phyloP scores from a whole-genome alignment of 1,140 invertebrate species.

The Brachionus rotundiformis region DNA sequence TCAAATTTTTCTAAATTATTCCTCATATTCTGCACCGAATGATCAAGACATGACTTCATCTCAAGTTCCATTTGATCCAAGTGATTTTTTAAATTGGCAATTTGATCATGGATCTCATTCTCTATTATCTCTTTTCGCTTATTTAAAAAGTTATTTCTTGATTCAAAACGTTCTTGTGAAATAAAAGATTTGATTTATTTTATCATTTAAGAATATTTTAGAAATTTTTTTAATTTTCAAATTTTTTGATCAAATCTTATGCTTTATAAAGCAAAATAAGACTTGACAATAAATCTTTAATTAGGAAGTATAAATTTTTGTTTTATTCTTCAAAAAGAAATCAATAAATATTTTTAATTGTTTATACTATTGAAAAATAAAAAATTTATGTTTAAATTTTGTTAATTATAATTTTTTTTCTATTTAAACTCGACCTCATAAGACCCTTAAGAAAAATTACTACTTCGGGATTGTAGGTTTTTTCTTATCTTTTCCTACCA shows the following conservation, averaged over 20 bases:
- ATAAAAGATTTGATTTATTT: not conserved
- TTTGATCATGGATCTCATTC: conserved; percentile 43
- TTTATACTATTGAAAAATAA: too few relatives aligned
- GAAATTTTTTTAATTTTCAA: not conserved
- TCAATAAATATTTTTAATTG: too few relatives aligned
- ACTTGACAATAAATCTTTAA: too few relatives aligned
- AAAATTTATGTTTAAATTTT: too few relatives aligned
- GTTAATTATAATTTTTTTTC: too few relatives aligned
- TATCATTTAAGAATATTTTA: not conserved
- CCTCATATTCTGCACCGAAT: not conserved
- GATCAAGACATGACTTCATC: not conserved
- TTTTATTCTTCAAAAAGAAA: too few relatives aligned
- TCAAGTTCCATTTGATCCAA: conserved; percentile 24
- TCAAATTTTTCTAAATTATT: conserved; percentile 41
- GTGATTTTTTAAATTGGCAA: conserved; percentile 5
- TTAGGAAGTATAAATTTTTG: too few relatives aligned
- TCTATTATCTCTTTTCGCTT: conserved; percentile 7
- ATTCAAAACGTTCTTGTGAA: conserved; percentile 13
- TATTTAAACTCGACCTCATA: too few relatives aligned
- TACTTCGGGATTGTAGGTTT: too few relatives aligned
- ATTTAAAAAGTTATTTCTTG: conserved; percentile 3
- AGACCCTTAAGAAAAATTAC: too few relatives aligned
- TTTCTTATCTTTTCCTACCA: not conserved
- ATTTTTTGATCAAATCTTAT: too few relatives aligned
- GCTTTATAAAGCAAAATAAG: too few relatives aligned